Percentiles rank a stretch among this genome's conserved stretches.
phyloP scores from a whole-genome alignment of 2,797 vertebrate species.

The Hozukius guyotensis region DNA sequence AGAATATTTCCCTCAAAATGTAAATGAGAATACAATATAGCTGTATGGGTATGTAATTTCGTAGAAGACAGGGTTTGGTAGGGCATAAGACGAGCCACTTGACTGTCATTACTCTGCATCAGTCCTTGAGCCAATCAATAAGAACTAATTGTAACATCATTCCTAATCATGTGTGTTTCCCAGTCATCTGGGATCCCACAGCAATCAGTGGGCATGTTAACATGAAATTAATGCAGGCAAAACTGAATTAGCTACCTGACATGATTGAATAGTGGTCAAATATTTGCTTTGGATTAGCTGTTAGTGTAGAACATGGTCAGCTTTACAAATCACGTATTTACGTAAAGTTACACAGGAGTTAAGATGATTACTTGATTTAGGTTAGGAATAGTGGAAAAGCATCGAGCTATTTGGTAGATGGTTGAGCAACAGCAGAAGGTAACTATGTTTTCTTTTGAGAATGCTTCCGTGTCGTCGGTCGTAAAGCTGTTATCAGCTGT shows the following conservation, averaged over 20 bases:
- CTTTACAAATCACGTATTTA: neutral
- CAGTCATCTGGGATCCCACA: constrained; percentile 7
- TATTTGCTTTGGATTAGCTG: neutral
- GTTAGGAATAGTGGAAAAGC: too few relatives aligned
- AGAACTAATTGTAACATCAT: neutral
- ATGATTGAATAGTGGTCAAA: neutral
- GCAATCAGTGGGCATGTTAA: constrained; percentile 34
- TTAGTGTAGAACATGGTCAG: neutral
- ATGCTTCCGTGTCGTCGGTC: too few relatives aligned
- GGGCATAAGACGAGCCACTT: neutral
- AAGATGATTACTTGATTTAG: too few relatives aligned
- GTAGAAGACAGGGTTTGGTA: too few relatives aligned
- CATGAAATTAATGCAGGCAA: constrained; percentile 1
- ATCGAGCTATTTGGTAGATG: too few relatives aligned
- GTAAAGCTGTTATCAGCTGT: too few relatives aligned
- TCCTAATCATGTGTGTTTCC: constrained; percentile 23
- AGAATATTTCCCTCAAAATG: too few relatives aligned
- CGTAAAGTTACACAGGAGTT: accelerated
- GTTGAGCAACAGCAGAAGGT: too few relatives aligned
- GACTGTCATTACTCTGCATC: neutral
- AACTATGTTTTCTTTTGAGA: too few relatives aligned
- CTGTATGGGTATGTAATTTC: accelerated
- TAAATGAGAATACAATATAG: too few relatives aligned
- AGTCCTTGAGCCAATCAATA: constrained; percentile 6
- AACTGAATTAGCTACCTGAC: neutral